Conservation (phyloP, 2,113 vertebrate genomes). For the Gymnarchus niloticus region DNA sequence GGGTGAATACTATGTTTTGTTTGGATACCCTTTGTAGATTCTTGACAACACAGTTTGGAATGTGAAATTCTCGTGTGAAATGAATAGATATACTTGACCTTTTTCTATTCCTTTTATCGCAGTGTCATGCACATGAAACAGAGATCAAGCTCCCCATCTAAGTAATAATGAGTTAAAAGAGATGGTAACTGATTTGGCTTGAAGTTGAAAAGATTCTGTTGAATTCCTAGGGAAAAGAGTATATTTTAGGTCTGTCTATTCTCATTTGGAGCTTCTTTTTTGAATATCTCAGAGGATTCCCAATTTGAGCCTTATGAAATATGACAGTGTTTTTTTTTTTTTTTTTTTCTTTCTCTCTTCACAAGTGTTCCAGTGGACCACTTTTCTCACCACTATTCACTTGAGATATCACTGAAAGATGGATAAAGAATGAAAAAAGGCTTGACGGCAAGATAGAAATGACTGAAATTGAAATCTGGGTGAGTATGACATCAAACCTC, state of each 20-base stretch:
- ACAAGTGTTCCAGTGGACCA: background rate
- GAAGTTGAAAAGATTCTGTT: background rate
- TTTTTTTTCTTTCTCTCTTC: background rate
- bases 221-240: background rate
- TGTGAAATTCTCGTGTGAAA: no score
- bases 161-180: background rate
- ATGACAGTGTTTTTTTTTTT: background rate
- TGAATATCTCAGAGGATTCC: slow-evolving; percentile 16
- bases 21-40: background rate
- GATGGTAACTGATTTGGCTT: background rate
- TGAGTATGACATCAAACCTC: slow-evolving; percentile 7
- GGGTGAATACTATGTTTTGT: no score
- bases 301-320: slow-evolving; percentile 18
- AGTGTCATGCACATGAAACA: background rate
- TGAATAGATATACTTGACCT: no score
- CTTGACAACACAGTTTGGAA: no score
- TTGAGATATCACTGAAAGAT: slow-evolving; percentile 1
- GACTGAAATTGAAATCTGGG: slow-evolving; percentile 15
- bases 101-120: background rate
- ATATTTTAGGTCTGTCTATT: slow-evolving; percentile 7
- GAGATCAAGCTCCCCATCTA: background rate
- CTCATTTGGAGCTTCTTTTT: background rate
- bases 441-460: background rate
- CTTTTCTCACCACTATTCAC: slow-evolving; percentile 7
- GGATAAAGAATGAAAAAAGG: background rate